Evolutionary conservation across 2,888 invertebrate species (phyloP), one percentile per base, ranked within the genome.

Genomic region (Tuta absoluta): DNA sequence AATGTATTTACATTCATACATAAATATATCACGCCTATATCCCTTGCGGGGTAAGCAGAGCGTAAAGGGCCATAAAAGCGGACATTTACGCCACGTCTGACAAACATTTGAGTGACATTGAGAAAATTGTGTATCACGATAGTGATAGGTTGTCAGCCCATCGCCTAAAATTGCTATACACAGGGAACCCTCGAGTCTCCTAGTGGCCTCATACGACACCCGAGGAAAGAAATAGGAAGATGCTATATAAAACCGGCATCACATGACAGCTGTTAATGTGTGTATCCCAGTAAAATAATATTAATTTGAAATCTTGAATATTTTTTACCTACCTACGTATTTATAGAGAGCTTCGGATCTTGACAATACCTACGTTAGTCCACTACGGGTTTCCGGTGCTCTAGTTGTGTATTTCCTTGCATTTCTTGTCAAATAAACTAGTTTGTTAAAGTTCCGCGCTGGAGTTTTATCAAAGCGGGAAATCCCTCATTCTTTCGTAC

Each of bases 401-500:
- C 14, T 3, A 41, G 41, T 41, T 14, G 41, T 41, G 17, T 45
- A 45, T 45, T 45, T 45, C n/a, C 45, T 17, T 45, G 45, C 45
- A 45, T 45, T 45, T 45, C 45, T 45, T 8, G 11, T 17, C n/a
- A n/a, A 45, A 45, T 45, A 45, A 45, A 45, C 45, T 45, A 17
- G 17, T 45, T 45, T n/a, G 45, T n/a, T n/a, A 8, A 45, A 45
- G 45, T 45, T 45, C 45, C 45, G 0, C 3, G n/a, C 4, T 17
- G 8, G 45, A 45, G 45, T 45, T 45, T 45, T 45, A 45, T 45
- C 45, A 45, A 45, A 45, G 45, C 45, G 45, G 17, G 45, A 45
- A 45, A 45, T 45, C 45, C 45, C 45, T 45, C 45, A 45, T 45
- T 45, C n/a, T n/a, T 45, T 41, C 41, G 41, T 41, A 41, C 14